Base-by-base conservation (phyloP, 2,888 invertebrate genomes). In the Tipula lateralis region DNA sequence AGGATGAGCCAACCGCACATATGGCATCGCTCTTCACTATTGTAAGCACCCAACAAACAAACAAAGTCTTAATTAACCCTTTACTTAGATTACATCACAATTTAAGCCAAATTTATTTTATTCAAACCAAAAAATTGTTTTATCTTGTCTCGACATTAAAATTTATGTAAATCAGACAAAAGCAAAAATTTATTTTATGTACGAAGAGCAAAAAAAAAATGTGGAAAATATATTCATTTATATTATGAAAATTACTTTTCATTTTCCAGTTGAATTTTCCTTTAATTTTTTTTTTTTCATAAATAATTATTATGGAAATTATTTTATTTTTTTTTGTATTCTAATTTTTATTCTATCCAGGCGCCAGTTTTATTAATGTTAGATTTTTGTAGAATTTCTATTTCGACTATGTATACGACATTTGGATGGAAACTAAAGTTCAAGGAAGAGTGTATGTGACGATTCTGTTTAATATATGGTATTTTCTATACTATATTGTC, bases 241-340 rank as follows among this genome's bases (percentile, higher is more conserved):
- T 66, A 66, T 66, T 66, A 66, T 66, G 66, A 66, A 66, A 66
- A 66, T 66, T 66, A 66, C 24, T 66, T 66, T 66, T 66, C 66
- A 66, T 66, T 66, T 66, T 66, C 66, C 66, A 66, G 66, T 66
- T 66, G 66, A 66, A 66, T 66, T 66, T 66, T 66, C 24, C 3
- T 66, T 39, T 39, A 39, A 13, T 66, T 50, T 50, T 66, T 66
- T 24, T 24, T 66, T 66, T 66, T 66, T 66, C 66, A 66, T 66
- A 66, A 66, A 66, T 66, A 66, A 66, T 66, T 66, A 66, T 66
- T 66, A 66, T 66, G 24, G 66, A 66, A 66, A 66, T 66, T 66
- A 50, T 50, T 66, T 9, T 24, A 9, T 66, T 24, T 24, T 9
- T 24, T 66, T 19, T 66, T 66, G 66, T 66, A 24, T 66, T 66